Base-by-base conservation (phyloP, 2,113 vertebrate genomes). In the Myotis davidii region DNA sequence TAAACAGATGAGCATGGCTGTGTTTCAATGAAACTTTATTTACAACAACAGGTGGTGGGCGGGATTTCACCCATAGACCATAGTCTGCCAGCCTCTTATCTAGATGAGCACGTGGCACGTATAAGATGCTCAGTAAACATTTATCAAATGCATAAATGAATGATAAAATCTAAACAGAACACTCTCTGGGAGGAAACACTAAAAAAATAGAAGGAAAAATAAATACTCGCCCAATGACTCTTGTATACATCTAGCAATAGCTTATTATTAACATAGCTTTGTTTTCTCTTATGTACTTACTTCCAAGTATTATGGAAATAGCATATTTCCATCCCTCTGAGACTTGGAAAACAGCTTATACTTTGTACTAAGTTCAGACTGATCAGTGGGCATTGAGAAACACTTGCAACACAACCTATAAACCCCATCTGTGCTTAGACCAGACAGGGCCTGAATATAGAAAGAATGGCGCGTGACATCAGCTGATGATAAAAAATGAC, bases 1-100 rank as follows among this genome's bases (percentile, higher is more conserved):
- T 29, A 67, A 86, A n/a, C 52, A 61, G 23, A 32, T 42, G 32
- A 88, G 59, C 39, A 78, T 13, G n/a, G 23, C 20, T 93, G 37
- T 77, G 50, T 76, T 94, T n/a, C 61, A 78, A 54, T 48, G 90
- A 88, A 78, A 70, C 27, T 90, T 84, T n/a, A 89, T 82, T 73
- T 69, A 73, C 37, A 89, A 91, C 92, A 96, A 74, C 9, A 86
- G 10, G 70, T 29, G 3, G 10, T 70, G 5, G 12, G 23, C 37
- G 45, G 7, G n/a, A 87, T 78, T 48, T 72, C 16, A 7, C 65
- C 39, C 21, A 78, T 6, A 17, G 50, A 12, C 56, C 29, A 39
- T 32, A 39, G 10, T 92, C 85, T 72, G 5, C 82, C 32, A 72
- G 9, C 10, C 11, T 90, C n/a, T 96, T 65, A 61, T 42, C 32